These are phyloP conservation scores for Deilephila elpenor DNA, from an alignment of 2,888 invertebrate species.

Conservation along the genomic window DNA sequence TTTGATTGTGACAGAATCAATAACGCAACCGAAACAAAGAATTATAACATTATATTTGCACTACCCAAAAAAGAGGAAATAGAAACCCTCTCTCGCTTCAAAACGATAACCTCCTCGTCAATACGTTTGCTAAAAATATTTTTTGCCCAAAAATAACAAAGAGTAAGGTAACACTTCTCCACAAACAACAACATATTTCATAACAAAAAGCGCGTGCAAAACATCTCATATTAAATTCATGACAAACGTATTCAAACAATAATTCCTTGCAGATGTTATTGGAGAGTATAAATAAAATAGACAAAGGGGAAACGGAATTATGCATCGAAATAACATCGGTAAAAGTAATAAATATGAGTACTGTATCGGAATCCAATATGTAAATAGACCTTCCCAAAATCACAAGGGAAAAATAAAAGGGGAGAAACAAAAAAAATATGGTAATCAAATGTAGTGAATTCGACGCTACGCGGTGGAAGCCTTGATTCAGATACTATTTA, in stretches of 20 bases:
- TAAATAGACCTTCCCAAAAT: conserved; percentile 70
- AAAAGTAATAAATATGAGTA: conserved; percentile 74
- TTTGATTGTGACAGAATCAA: too few relatives aligned
- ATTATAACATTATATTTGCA: too few relatives aligned
- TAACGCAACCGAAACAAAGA: too few relatives aligned
- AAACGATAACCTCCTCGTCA: too few relatives aligned
- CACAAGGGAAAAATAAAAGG: conserved; percentile 77
- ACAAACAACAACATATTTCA: too few relatives aligned
- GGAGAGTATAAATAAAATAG: conserved; percentile 53
- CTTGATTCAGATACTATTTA: conserved; percentile 47
- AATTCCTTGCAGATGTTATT: conserved; percentile 31
- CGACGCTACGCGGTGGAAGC: conserved; percentile 55
- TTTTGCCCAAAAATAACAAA: too few relatives aligned
- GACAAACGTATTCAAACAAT: conserved; percentile 27
- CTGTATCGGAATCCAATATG: conserved; percentile 80
- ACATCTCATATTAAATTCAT: neutral
- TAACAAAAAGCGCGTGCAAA: neutral
- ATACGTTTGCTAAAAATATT: too few relatives aligned
- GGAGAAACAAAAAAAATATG: conserved; percentile 74
- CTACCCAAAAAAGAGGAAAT: too few relatives aligned
- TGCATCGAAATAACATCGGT: conserved; percentile 62
- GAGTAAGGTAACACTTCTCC: too few relatives aligned
- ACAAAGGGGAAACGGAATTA: conserved; percentile 61
- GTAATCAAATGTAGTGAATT: conserved; percentile 75
- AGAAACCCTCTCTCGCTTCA: too few relatives aligned